Base-by-base conservation (phyloP, 2,888 invertebrate genomes). In the Folsomia manolachei region DNA sequence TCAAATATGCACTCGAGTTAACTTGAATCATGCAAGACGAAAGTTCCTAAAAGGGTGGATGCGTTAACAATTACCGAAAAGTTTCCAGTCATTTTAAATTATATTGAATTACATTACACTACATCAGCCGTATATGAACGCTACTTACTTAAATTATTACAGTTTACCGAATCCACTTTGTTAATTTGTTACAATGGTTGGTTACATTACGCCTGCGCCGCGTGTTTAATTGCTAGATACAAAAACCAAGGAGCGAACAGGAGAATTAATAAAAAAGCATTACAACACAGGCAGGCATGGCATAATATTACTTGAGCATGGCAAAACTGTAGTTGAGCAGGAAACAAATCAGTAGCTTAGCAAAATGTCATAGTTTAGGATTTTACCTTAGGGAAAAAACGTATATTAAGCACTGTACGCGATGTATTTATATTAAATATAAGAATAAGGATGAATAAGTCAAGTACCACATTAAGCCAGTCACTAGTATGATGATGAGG, bases 21-120 rank as follows among this genome's bases (percentile, higher is more conserved):
- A 56, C 18, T 56, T 56, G 56, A 56, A 56, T 56, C 56, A 56
- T 18, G 18, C 56, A 56, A 56, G 56, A 56, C 56, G 56, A 56
- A 56, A 56, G 56, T 56, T 56, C 56, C 56, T 56, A 56, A 56
- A 51, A 19, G 21, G 56, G 56, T 56, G 56, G 56, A 56, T 56
- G 56, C 56, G 18, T 56, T 56, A 19, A 39, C 39, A 39, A 39
- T 39, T 39, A 39, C 39, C 39, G 39, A 39, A 39, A 39, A 39
- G 39, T 39, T 39, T 39, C 14, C 39, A 4, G 39, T 39, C 39
- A 39, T 9, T 14, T 39, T 39, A 39, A 39, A 39, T 39, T 39
- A 39, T 39, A n/a, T 39, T 14, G 39, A 39, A 14, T 39, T 39
- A 14, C 14, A 39, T 14, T 14, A 39, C 39, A 39, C 39, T 39